phyloP scores from a whole-genome alignment of 2,797 vertebrate genomes.

The Ptychobarbus kaznakovi region DNA sequence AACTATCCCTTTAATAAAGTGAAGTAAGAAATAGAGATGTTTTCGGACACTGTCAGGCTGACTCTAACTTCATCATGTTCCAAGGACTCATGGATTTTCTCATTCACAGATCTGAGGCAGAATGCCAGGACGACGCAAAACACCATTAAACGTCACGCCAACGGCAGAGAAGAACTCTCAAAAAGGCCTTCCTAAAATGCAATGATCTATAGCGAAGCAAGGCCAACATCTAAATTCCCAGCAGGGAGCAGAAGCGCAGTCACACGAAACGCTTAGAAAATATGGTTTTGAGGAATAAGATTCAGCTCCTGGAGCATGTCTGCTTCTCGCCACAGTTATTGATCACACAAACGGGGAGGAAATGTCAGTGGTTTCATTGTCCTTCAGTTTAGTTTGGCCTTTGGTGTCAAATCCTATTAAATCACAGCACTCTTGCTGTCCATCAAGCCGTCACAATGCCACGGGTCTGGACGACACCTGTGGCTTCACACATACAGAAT shows the following conservation, averaged over 20 bases:
- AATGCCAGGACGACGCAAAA: neutral
- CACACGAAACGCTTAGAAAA: slow-evolving; percentile 31
- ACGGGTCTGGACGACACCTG: slow-evolving; percentile 65
- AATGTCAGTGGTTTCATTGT: slow-evolving; percentile 70
- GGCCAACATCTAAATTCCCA: slow-evolving; percentile 17
- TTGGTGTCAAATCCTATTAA: slow-evolving; percentile 75
- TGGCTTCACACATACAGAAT: slow-evolving; percentile 62
- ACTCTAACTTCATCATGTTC: neutral
- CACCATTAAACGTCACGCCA: neutral
- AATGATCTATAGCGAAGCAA: neutral
- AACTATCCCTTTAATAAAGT: neutral
- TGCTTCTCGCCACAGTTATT: slow-evolving; percentile 62
- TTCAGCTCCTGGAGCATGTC: slow-evolving; percentile 59
- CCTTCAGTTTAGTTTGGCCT: slow-evolving; percentile 71
- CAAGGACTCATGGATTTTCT: slow-evolving; percentile 5
- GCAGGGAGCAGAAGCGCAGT: neutral
- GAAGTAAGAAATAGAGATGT: neutral
- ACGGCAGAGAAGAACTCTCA: neutral
- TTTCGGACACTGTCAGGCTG: too few relatives aligned
- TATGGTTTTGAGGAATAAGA: slow-evolving; percentile 32
- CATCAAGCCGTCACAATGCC: slow-evolving; percentile 73
- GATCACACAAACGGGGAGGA: slow-evolving; percentile 67
- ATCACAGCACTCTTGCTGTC: slow-evolving; percentile 66
- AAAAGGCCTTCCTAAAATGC: neutral
- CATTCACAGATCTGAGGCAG: neutral